These are phyloP conservation scores for Trematocara nigrifrons DNA, from an alignment of 2,113 vertebrate species.

Conservation along the genomic window DNA sequence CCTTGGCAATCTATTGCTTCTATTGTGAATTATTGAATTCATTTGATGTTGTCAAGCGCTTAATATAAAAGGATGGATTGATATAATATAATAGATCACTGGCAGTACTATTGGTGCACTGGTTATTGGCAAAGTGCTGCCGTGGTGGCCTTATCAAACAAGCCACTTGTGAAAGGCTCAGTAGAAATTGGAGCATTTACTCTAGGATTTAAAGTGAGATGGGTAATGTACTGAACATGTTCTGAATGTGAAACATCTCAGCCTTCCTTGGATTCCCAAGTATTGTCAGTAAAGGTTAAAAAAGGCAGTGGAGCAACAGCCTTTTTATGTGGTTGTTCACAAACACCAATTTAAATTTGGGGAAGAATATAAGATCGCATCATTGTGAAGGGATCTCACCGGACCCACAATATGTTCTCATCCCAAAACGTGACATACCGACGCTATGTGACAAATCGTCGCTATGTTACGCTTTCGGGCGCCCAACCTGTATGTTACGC, in stretches of 20 bases:
- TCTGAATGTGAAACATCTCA: not conserved
- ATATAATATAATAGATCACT: conserved; percentile 2
- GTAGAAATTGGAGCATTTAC: not conserved
- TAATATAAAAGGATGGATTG: conserved; percentile 10
- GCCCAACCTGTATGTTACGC: not conserved
- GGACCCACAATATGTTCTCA: not conserved
- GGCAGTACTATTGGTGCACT: not conserved
- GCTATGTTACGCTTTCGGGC: not conserved
- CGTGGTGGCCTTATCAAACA: conserved; percentile 16
- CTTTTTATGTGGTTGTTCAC: not conserved
- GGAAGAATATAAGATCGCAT: accelerated
- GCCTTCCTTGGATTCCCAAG: not conserved
- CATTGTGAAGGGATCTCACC: not conserved
- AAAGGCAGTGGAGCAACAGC: not conserved
- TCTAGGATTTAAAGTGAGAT: not conserved
- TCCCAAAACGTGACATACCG: not conserved
- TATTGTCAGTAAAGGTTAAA: not conserved
- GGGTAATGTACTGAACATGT: not conserved
- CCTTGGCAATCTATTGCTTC: not conserved
- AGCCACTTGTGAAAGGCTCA: not conserved
- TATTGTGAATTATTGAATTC: conserved; percentile 2
- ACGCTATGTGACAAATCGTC: not conserved
- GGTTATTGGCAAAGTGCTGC: not conserved
- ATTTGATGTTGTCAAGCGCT: conserved; percentile 10
- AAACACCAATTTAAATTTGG: not conserved